These are phyloP conservation scores for Lucilia cuprina DNA, from an alignment of 1,140 invertebrate genomes.

Conservation along the genomic window DNA sequence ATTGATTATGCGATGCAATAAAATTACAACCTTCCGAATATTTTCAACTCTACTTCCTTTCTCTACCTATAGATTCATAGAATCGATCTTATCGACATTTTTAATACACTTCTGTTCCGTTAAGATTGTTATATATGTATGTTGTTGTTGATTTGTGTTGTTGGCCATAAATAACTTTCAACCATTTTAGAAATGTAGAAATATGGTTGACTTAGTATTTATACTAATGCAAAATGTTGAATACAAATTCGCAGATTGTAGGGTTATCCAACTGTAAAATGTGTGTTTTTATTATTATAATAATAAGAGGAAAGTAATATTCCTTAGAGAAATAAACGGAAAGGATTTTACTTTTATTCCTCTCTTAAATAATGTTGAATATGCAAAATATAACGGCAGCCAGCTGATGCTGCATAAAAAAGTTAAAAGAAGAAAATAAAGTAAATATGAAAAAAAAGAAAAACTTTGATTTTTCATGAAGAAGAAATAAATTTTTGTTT, in stretches of 20 bases:
- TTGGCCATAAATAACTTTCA: not conserved
- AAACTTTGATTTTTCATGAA: slow-evolving; percentile 23
- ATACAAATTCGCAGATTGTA: not conserved
- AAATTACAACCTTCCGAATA: not conserved
- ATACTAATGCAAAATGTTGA: not conserved
- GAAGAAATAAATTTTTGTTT: slow-evolving; percentile 30
- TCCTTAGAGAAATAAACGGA: slow-evolving; percentile 13
- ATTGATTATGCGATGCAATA: slow-evolving; percentile 25
- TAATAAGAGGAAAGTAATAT: slow-evolving; percentile 10
- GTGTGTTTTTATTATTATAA: slow-evolving; percentile 1
- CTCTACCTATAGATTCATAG: not conserved
- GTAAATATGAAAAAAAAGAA: not conserved
- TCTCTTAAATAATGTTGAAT: slow-evolving; percentile 34
- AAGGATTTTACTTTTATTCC: too few species aligned
- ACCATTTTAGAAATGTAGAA: too few species aligned
- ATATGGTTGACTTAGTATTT: not conserved
- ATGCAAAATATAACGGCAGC: slow-evolving; percentile 22
- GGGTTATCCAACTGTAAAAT: slow-evolving; percentile 13
- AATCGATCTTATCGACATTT: slow-evolving; percentile 1
- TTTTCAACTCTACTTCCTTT: not conserved
- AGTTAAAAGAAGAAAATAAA: not conserved
- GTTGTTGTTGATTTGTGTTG: too few species aligned
- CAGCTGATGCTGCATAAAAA: slow-evolving; percentile 15
- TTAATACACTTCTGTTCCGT: not conserved
- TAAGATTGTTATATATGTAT: not conserved